A percentile compares a stretch with the other conserved stretches of the same genome.
phyloP scores from a whole-genome alignment of 2,113 vertebrate species.

The Chloropsis hardwickii region DNA sequence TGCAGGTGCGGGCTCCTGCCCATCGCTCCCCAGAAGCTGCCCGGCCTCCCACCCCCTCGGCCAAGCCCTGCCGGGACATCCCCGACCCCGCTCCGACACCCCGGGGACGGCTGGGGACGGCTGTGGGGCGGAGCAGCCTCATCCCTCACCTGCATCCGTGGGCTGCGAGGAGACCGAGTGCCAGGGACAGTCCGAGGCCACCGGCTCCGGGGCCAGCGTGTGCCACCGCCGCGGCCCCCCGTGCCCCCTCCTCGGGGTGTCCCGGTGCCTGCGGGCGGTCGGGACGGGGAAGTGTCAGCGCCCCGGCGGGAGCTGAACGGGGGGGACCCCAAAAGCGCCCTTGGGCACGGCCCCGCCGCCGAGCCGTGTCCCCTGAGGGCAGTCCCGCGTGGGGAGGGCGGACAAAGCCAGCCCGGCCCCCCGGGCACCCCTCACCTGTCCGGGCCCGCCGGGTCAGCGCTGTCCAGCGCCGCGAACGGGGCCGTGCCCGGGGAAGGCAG shows the following conservation, averaged over 20 bases:
- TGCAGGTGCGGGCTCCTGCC: too few relatives aligned
- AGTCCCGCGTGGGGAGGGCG: background rate
- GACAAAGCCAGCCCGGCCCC: background rate
- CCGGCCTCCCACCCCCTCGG: background rate
- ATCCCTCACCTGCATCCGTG: background rate
- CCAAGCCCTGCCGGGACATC: background rate
- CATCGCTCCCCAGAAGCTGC: too few relatives aligned
- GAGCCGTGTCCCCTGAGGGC: too few relatives aligned
- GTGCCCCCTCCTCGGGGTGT: background rate
- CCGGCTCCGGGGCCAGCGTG: background rate
- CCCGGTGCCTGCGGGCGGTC: background rate
- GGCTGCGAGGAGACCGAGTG: background rate
- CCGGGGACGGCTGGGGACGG: background rate
- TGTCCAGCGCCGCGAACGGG: background rate
- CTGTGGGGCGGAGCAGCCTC: background rate
- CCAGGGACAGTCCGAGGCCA: too few relatives aligned
- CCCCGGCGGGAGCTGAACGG: background rate
- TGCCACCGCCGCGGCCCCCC: background rate
- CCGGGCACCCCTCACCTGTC: background rate
- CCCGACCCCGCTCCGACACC: too few relatives aligned
- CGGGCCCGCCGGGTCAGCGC: background rate
- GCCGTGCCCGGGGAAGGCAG: background rate
- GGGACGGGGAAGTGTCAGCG: background rate
- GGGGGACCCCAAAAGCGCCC: background rate
- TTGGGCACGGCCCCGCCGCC: background rate